Percentiles rank a stretch among this genome's conserved stretches.
These are phyloP conservation scores for Agrotis clavis DNA, from an alignment of 2,888 invertebrate genomes.

Conservation along the genomic window DNA sequence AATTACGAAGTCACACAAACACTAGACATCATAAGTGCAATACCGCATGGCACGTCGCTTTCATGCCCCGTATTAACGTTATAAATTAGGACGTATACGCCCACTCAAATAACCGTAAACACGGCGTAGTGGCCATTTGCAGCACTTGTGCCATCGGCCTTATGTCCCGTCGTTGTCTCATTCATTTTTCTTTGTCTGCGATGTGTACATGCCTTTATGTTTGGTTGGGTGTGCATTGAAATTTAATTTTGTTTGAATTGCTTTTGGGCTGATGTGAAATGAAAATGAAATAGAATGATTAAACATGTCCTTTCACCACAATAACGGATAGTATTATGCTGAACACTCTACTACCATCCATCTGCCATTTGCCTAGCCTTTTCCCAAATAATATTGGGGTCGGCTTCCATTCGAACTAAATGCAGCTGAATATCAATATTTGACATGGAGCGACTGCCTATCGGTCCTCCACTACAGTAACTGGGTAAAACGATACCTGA, in stretches of 20 bases:
- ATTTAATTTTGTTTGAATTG: slow-evolving; percentile 18
- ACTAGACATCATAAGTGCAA: slow-evolving; percentile 68
- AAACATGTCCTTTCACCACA: too few relatives aligned
- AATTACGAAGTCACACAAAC: slow-evolving; percentile 37
- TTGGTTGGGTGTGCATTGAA: slow-evolving; percentile 9
- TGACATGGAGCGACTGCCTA: too few relatives aligned
- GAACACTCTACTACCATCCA: too few relatives aligned
- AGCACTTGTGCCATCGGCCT: slow-evolving; percentile 81
- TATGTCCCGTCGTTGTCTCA: slow-evolving; percentile 76
- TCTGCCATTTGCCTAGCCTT: too few relatives aligned
- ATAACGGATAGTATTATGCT: too few relatives aligned
- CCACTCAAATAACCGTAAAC: slow-evolving; percentile 90
- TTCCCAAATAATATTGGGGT: too few relatives aligned
- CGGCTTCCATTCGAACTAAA: too few relatives aligned
- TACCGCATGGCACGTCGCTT: slow-evolving; percentile 72
- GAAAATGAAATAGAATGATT: slow-evolving; percentile 16
- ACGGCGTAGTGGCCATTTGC: slow-evolving; percentile 81
- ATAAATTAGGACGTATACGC: slow-evolving; percentile 88
- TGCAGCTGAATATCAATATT: too few relatives aligned
- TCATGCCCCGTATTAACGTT: slow-evolving; percentile 85
- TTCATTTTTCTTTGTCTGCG: slow-evolving; percentile 74
- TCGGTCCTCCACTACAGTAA: too few relatives aligned
- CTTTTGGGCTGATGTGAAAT: slow-evolving; percentile 1
- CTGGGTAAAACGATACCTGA: too few relatives aligned
- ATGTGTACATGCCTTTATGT: slow-evolving; percentile 60